Percentiles rank a stretch among this genome's conserved stretches.
These are phyloP conservation scores for Melanotaenia boesemani DNA, from an alignment of 2,797 vertebrate species.

Conservation along the genomic window DNA sequence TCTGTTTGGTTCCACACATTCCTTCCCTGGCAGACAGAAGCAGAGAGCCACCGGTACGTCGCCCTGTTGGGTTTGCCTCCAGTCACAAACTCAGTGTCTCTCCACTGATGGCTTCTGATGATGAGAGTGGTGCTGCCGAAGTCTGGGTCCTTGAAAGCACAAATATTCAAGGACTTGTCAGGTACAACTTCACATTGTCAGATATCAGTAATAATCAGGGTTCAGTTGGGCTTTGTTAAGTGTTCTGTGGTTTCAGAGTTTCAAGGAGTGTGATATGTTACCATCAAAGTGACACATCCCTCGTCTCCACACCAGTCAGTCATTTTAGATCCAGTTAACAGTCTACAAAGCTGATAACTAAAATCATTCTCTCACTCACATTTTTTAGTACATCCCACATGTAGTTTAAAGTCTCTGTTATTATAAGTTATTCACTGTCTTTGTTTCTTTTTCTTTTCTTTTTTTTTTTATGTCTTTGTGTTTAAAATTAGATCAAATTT, in stretches of 20 bases:
- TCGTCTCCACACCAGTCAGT: not conserved
- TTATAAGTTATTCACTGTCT: not conserved
- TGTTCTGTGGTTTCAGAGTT: not conserved
- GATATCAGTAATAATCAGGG: not conserved
- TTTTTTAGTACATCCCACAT: not conserved
- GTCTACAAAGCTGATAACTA: not conserved
- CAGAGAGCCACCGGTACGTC: slow-evolving; percentile 62
- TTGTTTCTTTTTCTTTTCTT: not conserved
- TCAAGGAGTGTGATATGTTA: too few relatives aligned
- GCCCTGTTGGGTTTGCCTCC: slow-evolving; percentile 51
- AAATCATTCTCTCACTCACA: not conserved
- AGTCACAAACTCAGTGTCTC: slow-evolving; percentile 83
- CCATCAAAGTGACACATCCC: not conserved
- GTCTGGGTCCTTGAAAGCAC: slow-evolving; percentile 83
- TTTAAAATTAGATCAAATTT: not conserved
- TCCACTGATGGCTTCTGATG: slow-evolving; percentile 88
- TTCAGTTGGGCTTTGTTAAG: not conserved
- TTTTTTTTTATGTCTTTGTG: not conserved
- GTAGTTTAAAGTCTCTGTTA: not conserved
- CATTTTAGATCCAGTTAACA: not conserved
- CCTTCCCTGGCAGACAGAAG: slow-evolving; percentile 69
- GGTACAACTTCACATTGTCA: not conserved
- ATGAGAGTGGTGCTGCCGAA: slow-evolving; percentile 88
- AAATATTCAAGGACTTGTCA: slow-evolving; percentile 32
- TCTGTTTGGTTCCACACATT: slow-evolving; percentile 74